Evolutionary conservation across 2,113 vertebrate genomes (phyloP).

Genomic region (Cebidichthys violaceus): DNA sequence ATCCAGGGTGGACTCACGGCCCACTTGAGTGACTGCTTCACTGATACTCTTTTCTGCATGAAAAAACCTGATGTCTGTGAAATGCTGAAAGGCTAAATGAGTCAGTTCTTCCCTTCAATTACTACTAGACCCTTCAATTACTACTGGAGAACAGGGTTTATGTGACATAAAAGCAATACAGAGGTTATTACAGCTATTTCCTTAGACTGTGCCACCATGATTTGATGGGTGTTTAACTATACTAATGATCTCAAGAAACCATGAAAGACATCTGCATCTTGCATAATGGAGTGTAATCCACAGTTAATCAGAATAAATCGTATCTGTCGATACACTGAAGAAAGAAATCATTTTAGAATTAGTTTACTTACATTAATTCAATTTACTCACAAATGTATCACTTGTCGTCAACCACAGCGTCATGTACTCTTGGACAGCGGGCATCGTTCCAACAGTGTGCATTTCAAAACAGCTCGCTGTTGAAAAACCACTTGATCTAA

Average conservation of each 20-base stretch:
- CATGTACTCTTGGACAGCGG: slow-evolving; percentile 6
- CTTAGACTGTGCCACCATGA: background rate
- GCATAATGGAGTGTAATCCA: background rate
- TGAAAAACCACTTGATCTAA: slow-evolving; percentile 65
- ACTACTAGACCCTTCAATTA: background rate
- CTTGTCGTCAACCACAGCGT: slow-evolving; percentile 15
- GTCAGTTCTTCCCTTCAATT: background rate
- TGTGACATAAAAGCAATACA: background rate
- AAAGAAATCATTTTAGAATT: background rate
- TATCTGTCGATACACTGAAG: background rate
- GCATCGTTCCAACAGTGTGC: slow-evolving; percentile 13
- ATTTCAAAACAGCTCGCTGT: slow-evolving; percentile 39
- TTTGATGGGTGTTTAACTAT: slow-evolving; percentile 1
- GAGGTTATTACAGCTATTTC: slow-evolving; percentile 21
- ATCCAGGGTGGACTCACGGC: slow-evolving; percentile 10
- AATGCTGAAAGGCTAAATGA: background rate
- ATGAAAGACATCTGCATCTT: background rate
- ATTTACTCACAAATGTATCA: slow-evolving; percentile 29
- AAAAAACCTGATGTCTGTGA: background rate
- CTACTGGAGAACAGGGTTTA: slow-evolving; percentile 1
- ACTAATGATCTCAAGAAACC: background rate
- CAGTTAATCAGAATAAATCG: background rate
- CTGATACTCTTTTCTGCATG: background rate
- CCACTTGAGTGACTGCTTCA: background rate
- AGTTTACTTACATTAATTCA: slow-evolving; percentile 5